A percentile compares a stretch with the other conserved stretches of the same genome.
Evolutionary conservation across 2,113 vertebrate species (phyloP).

Genomic region (Lethenteron camtschaticum): DNA sequence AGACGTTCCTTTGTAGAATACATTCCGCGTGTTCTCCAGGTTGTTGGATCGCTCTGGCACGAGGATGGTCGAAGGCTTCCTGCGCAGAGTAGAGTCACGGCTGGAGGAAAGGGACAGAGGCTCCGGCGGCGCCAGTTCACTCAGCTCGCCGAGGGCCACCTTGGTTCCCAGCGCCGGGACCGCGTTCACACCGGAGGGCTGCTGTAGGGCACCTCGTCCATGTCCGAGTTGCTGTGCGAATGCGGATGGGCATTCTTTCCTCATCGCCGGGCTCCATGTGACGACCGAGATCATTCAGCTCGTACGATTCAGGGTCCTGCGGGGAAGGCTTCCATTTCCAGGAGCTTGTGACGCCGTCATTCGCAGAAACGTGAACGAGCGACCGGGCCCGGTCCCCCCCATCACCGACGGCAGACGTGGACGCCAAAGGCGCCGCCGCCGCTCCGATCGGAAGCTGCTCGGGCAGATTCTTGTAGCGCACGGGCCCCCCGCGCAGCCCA

Average conservation of each 20-base stretch:
- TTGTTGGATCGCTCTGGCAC: conserved; percentile 80
- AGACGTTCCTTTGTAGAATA: conserved; percentile 97
- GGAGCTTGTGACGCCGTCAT: conserved; percentile 20
- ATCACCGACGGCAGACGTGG: background rate
- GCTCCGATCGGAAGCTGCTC: too few species aligned
- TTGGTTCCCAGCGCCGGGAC: conserved; percentile 13
- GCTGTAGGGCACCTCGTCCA: background rate
- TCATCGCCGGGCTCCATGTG: background rate
- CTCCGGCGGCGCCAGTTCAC: conserved; percentile 48
- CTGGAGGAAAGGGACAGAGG: conserved; percentile 58
- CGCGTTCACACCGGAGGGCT: too few species aligned
- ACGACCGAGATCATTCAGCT: conserved; percentile 56
- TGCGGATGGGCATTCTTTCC: background rate
- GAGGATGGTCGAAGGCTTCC: conserved; percentile 71
- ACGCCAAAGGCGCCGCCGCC: background rate
- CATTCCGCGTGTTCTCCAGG: conserved; percentile 67
- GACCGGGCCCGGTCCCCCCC: background rate
- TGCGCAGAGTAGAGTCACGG: conserved; percentile 60
- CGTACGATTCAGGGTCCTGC: conserved; percentile 56
- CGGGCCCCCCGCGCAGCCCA: background rate
- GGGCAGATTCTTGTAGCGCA: background rate
- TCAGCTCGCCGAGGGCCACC: conserved; percentile 64
- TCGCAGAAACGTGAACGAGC: too few species aligned
- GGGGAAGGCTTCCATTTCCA: conserved; percentile 92
- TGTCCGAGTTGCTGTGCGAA: too few species aligned